phyloP scores from a whole-genome alignment of 1,140 invertebrate species.

The Conus ventricosus region DNA sequence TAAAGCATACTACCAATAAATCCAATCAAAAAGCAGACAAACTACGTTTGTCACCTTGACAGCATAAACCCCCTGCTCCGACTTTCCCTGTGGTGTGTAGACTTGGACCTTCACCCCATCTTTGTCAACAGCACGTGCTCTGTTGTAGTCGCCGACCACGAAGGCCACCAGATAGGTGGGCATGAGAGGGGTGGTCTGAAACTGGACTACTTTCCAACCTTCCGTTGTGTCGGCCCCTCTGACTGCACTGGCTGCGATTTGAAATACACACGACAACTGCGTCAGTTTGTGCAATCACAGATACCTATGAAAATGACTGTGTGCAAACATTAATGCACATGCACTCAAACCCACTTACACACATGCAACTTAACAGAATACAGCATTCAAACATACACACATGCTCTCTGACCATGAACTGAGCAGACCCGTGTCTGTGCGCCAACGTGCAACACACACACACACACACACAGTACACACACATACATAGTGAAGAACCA shows the following conservation, averaged over 20 bases:
- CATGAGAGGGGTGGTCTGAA: conserved; percentile 94
- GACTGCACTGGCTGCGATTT: conserved; percentile 80
- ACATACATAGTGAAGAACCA: no score
- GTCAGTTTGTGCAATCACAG: no score
- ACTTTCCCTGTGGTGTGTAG: conserved; percentile 93
- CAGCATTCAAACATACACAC: not conserved
- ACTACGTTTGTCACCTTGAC: conserved; percentile 78
- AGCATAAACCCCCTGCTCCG: conserved; percentile 93
- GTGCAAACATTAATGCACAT: not conserved
- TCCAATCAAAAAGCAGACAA: not conserved
- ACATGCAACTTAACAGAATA: not conserved
- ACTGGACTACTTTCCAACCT: conserved; percentile 81
- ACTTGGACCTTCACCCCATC: conserved; percentile 90
- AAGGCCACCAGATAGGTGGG: conserved; percentile 96
- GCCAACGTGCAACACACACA: no score
- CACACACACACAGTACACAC: no score
- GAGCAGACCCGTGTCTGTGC: not conserved
- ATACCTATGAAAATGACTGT: no score
- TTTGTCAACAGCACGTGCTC: conserved; percentile 81
- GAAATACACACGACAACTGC: not conserved
- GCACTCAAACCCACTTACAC: not conserved
- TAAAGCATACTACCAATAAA: not conserved
- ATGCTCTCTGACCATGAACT: no score
- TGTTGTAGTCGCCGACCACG: conserved; percentile 95
- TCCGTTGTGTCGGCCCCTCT: conserved; percentile 40